These are phyloP conservation scores for Cebus imitator DNA, from an alignment of 2,113 vertebrate genomes.

Conservation along the genomic window DNA sequence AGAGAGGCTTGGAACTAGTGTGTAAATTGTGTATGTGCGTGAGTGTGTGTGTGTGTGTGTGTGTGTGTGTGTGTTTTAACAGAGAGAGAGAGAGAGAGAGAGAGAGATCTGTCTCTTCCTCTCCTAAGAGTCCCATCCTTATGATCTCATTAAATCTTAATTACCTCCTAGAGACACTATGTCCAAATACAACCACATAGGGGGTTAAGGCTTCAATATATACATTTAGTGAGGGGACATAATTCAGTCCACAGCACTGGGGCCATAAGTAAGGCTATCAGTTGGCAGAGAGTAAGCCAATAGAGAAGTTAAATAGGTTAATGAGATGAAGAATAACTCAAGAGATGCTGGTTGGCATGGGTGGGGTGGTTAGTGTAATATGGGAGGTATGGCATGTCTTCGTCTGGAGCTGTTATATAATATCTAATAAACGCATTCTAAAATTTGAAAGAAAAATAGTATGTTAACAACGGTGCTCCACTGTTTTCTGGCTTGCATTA, in stretches of 20 bases:
- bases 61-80: too few relatives aligned
- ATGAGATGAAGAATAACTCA: neutral
- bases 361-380: neutral
- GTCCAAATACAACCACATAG: neutral
- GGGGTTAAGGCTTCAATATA: neutral
- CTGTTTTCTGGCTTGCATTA: neutral
- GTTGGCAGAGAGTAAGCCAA: neutral
- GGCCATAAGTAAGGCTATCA: neutral
- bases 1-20: neutral
- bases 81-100: neutral
- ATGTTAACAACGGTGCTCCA: neutral
- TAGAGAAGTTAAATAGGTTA: neutral
- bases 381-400: neutral
- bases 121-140: neutral
- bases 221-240: neutral
- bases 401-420: neutral
- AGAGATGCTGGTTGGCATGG: neutral
- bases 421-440: neutral
- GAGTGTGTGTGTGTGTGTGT: too few relatives aligned
- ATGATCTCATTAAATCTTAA: neutral
- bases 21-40: too few relatives aligned
- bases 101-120: neutral
- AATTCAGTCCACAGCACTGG: neutral
- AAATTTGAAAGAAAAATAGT: neutral
- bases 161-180: neutral